These are phyloP conservation scores for Hirtodrosophila histrioides DNA, from an alignment of 2,888 invertebrate species.

Conservation along the genomic window DNA sequence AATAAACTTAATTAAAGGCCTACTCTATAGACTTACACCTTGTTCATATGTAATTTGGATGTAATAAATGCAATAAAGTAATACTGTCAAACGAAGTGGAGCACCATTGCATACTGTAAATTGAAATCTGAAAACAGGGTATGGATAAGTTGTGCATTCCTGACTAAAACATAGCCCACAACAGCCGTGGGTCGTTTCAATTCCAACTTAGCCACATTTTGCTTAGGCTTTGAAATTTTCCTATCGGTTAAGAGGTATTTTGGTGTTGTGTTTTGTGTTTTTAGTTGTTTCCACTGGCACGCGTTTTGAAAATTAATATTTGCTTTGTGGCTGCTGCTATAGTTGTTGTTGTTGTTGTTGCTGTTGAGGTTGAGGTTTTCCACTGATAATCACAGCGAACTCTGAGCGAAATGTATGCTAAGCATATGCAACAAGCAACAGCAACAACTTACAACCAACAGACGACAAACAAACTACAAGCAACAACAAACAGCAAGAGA, in stretches of 20 bases:
- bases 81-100: too few relatives aligned
- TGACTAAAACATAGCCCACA: background rate
- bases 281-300: constrained; percentile 51
- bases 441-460: constrained; percentile 11
- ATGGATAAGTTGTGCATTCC: too few relatives aligned
- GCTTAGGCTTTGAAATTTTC: background rate
- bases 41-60: too few relatives aligned
- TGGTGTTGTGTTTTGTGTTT: constrained; percentile 47
- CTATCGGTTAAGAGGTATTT: constrained; percentile 25
- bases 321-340: constrained; percentile 41
- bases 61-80: too few relatives aligned
- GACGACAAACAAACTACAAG: constrained; percentile 13
- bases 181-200: constrained; percentile 2
- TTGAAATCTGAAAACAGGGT: too few relatives aligned
- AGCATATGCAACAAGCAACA: constrained; percentile 65
- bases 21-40: too few relatives aligned
- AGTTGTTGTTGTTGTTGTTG: constrained; percentile 11
- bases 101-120: too few relatives aligned
- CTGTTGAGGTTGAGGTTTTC: constrained; percentile 62
- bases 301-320: constrained; percentile 78
- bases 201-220: constrained; percentile 1
- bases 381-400: constrained; percentile 54
- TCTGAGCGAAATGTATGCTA: constrained; percentile 66
- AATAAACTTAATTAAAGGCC: too few relatives aligned
- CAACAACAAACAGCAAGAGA: constrained; percentile 20